phyloP scores from a whole-genome alignment of 2,888 invertebrate genomes.

The Stenodema calcarata region DNA sequence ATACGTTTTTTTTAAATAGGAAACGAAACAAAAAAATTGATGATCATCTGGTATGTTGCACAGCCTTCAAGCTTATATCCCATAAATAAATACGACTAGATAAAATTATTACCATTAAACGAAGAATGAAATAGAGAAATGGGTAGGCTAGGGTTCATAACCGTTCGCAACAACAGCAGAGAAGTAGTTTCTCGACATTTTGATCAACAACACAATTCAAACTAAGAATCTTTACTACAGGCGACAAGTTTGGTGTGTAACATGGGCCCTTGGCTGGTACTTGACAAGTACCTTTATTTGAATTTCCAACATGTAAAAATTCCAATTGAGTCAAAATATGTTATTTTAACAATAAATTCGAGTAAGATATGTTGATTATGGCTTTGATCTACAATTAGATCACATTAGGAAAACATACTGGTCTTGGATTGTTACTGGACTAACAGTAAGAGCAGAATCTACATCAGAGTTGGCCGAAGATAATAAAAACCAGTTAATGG shows the following conservation, averaged over 20 bases:
- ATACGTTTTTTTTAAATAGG: neutral
- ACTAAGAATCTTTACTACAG: neutral
- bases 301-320: no score
- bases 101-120: constrained; percentile 30
- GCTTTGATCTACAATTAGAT: neutral
- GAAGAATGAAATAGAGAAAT: constrained; percentile 1
- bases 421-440: no score
- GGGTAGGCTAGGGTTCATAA: neutral
- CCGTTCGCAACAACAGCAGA: neutral
- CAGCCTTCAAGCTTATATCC: constrained; percentile 55
- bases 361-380: neutral
- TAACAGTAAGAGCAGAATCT: no score
- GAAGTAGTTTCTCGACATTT: neutral
- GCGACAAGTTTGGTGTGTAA: neutral
- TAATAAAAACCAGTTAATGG: no score
- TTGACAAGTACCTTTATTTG: no score
- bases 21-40: constrained; percentile 28
- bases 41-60: constrained; percentile 55
- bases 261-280: neutral
- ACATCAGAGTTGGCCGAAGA: no score
- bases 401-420: no score
- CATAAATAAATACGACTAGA: constrained; percentile 55
- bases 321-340: no score
- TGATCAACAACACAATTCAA: neutral
- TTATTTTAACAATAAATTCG: neutral